phyloP scores from a whole-genome alignment of 2,888 invertebrate genomes.

The Chouioia cunea region DNA sequence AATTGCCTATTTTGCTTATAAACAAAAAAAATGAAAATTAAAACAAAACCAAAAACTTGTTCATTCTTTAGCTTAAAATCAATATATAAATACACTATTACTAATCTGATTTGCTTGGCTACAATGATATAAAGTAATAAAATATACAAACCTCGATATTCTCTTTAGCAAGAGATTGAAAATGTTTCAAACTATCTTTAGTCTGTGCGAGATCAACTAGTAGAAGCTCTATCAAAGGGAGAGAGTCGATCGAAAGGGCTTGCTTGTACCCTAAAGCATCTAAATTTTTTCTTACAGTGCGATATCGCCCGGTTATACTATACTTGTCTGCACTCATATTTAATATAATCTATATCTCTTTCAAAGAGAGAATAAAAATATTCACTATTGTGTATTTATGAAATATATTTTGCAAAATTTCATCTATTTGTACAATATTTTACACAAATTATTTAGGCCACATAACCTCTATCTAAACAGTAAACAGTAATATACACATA shows the following conservation, averaged over 20 bases:
- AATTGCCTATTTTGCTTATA: slow-evolving; percentile 33
- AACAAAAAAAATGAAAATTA: slow-evolving; percentile 10
- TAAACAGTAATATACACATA: neutral
- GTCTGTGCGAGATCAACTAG: slow-evolving; percentile 88
- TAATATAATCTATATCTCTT: neutral
- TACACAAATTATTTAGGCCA: neutral
- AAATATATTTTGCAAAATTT: neutral
- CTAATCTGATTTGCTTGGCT: neutral
- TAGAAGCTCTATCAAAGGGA: slow-evolving; percentile 84
- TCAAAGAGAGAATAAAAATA: neutral
- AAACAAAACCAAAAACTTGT: neutral
- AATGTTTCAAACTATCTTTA: slow-evolving; percentile 87
- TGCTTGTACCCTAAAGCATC: slow-evolving; percentile 88
- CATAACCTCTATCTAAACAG: slow-evolving; percentile 18
- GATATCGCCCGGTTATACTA: slow-evolving; percentile 62
- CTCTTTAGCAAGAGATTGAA: slow-evolving; percentile 81
- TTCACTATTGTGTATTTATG: neutral
- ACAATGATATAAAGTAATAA: neutral
- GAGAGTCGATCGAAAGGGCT: slow-evolving; percentile 79
- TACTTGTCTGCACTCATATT: slow-evolving; percentile 53
- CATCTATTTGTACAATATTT: slow-evolving; percentile 1
- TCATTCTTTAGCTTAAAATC: neutral
- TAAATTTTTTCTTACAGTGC: slow-evolving; percentile 77
- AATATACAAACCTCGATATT: slow-evolving; percentile 72
- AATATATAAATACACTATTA: slow-evolving; percentile 6